These are phyloP conservation scores for Porites rus DNA, from an alignment of 92 coral and sea anemone genomes.

Conservation along the genomic window DNA sequence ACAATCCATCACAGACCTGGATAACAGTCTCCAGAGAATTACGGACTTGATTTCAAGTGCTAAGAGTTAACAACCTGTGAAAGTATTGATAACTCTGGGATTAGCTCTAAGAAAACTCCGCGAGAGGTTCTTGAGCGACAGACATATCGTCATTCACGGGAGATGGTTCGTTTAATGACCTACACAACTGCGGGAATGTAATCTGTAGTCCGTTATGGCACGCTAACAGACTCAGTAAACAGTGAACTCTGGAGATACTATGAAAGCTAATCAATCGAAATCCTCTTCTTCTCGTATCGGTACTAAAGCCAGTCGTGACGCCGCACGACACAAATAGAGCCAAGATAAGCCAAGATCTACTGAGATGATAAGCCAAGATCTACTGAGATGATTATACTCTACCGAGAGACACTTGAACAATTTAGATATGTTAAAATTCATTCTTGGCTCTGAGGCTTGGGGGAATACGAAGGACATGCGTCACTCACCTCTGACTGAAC, in stretches of 20 bases:
- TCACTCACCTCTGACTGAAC: too few species aligned
- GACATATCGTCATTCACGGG: background rate
- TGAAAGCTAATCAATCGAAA: background rate
- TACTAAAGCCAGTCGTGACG: too few species aligned
- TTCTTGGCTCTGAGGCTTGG: too few species aligned
- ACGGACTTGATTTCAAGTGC: conserved; percentile 50
- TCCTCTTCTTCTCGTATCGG: too few species aligned
- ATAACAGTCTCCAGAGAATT: conserved; percentile 59
- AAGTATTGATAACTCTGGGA: background rate
- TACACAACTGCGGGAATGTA: background rate
- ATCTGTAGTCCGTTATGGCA: background rate
- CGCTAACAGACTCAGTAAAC: background rate
- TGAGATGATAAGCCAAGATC: too few species aligned
- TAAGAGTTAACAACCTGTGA: conserved; percentile 34
- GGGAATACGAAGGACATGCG: too few species aligned
- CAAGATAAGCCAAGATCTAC: too few species aligned
- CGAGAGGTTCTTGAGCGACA: background rate
- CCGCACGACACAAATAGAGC: too few species aligned
- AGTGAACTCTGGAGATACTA: background rate
- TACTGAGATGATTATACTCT: too few species aligned
- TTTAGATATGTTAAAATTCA: too few species aligned
- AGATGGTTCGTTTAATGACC: background rate
- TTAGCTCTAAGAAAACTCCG: background rate
- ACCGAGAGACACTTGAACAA: too few species aligned
- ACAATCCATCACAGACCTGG: conserved; percentile 42